Conservation (phyloP, 1,140 invertebrate genomes). For the Dolichoris vasculosae region DNA sequence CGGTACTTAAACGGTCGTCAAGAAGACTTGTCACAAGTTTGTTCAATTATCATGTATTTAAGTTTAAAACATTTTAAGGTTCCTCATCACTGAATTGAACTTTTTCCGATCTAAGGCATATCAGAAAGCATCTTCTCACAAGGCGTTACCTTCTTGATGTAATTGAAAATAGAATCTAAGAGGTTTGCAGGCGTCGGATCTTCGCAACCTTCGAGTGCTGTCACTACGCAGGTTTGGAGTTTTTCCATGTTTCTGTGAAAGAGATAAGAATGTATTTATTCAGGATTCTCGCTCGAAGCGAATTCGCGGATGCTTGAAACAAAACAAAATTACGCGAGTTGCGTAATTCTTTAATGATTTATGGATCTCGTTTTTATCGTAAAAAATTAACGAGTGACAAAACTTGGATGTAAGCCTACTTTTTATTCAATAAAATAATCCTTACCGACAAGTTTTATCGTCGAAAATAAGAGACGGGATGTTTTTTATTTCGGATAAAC, state of each 20-base stretch:
- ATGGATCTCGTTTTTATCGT: no score
- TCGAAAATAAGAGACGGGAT: slow-evolving; percentile 76
- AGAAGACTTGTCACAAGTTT: background rate
- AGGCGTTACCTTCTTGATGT: slow-evolving; percentile 81
- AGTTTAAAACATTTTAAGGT: background rate
- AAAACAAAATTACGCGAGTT: no score
- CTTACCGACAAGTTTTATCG: slow-evolving; percentile 75
- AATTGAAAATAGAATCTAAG: slow-evolving; percentile 84
- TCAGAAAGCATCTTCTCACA: slow-evolving; percentile 74
- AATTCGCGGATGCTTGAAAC: no score
- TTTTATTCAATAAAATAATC: slow-evolving; percentile 37
- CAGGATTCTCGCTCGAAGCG: no score
- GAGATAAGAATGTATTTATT: background rate
- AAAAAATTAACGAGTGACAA: no score
- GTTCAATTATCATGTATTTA: background rate
- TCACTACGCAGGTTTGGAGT: slow-evolving; percentile 80
- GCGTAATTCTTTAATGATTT: no score
- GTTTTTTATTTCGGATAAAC: slow-evolving; percentile 64
- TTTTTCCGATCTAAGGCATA: background rate
- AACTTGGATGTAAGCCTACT: no score
- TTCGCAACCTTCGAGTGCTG: slow-evolving; percentile 79
- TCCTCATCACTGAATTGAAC: background rate
- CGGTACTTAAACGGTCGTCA: background rate
- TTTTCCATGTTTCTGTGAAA: slow-evolving; percentile 76
- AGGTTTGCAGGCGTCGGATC: slow-evolving; percentile 87